These are phyloP conservation scores for Lordiphosa stackelbergi DNA, from an alignment of 1,140 invertebrate species.

Conservation along the genomic window DNA sequence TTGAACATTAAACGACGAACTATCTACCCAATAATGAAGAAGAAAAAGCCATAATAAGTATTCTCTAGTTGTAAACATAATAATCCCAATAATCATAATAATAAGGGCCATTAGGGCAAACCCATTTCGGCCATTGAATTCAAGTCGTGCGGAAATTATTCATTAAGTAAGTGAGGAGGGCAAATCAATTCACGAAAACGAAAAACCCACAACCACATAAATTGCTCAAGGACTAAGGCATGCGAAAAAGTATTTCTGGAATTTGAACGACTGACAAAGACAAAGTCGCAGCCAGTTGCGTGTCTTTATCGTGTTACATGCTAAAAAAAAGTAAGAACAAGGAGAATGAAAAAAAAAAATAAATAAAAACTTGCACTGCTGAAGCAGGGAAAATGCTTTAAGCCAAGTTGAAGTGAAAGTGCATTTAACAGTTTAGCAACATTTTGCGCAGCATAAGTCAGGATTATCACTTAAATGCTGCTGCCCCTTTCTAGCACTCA, in stretches of 20 bases:
- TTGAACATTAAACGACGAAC: constrained; percentile 30
- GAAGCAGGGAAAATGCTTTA: constrained; percentile 18
- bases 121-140: constrained; percentile 64
- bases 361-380: constrained; percentile 20
- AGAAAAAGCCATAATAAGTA: constrained; percentile 23
- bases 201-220: constrained; percentile 33
- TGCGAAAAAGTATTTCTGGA: constrained; percentile 59
- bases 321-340: constrained; percentile 43
- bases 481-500: constrained; percentile 25
- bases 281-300: constrained; percentile 36
- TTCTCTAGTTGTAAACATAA: constrained; percentile 55
- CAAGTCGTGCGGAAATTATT: constrained; percentile 71
- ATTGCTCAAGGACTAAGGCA: constrained; percentile 14
- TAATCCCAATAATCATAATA: constrained; percentile 65
- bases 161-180: constrained; percentile 48
- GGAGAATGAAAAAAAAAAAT: constrained; percentile 18
- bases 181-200: constrained; percentile 62
- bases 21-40: constrained; percentile 8
- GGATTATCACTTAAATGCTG: constrained; percentile 65
- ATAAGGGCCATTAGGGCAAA: constrained; percentile 67
- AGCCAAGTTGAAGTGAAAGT: constrained; percentile 32
- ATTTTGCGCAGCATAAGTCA: constrained; percentile 68
- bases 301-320: constrained; percentile 60
- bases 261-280: constrained; percentile 50
- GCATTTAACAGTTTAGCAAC: constrained; percentile 59